Conservation (phyloP, 2,797 vertebrate genomes). For the Anguilla pacifica region DNA sequence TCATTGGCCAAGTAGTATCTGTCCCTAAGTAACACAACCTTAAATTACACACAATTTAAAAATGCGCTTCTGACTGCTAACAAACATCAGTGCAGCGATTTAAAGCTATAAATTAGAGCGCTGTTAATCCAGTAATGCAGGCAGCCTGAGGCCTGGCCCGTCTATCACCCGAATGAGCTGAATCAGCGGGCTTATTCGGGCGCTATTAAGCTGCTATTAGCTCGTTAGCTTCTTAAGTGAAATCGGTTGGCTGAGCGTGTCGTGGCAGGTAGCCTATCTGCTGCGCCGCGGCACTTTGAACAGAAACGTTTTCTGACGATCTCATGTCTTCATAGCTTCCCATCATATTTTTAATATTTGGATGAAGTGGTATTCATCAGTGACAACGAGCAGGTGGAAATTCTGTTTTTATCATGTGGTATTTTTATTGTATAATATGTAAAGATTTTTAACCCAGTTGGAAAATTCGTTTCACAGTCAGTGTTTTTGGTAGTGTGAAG, state of each 20-base stretch:
- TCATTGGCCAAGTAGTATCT: conserved; percentile 43
- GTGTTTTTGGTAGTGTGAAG: not conserved
- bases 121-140: conserved; percentile 79
- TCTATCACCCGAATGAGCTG: not conserved
- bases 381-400: too few relatives aligned
- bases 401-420: too few relatives aligned
- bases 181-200: not conserved
- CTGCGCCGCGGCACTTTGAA: not conserved
- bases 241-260: not conserved
- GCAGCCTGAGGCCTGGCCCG: conserved; percentile 73
- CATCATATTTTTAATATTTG: too few relatives aligned
- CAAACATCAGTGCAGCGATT: conserved; percentile 83
- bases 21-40: conserved; percentile 56
- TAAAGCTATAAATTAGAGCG: conserved; percentile 79
- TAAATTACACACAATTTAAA: conserved; percentile 60
- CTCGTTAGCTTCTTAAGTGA: not conserved
- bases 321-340: too few relatives aligned
- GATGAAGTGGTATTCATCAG: too few relatives aligned
- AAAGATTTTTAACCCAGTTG: not conserved
- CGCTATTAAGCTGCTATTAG: not conserved
- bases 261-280: not conserved
- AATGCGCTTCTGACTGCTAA: conserved; percentile 75
- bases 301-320: not conserved
- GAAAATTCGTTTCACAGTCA: not conserved
- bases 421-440: too few relatives aligned